Percentiles rank a stretch among this genome's conserved stretches.
phyloP scores from a whole-genome alignment of 2,797 vertebrate genomes.

The Bucorvus abyssinicus region DNA sequence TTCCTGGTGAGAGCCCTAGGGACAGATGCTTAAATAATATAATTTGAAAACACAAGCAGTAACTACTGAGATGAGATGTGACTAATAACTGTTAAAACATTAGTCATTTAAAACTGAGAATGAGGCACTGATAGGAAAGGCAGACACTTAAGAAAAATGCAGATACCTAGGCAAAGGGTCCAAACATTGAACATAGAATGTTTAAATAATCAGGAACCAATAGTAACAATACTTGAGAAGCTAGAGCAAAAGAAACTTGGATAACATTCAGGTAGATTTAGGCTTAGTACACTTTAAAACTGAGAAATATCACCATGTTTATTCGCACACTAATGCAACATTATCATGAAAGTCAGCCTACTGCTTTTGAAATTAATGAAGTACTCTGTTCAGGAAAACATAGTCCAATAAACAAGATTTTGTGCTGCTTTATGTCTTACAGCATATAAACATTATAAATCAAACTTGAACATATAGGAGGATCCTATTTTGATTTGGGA shows the following conservation, averaged over 20 bases:
- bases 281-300: background rate
- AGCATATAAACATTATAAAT: background rate
- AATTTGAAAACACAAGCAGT: conserved; percentile 41
- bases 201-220: background rate
- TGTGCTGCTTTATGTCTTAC: background rate
- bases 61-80: conserved; percentile 20
- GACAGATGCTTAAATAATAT: conserved; percentile 37
- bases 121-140: background rate
- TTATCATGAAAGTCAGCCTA: background rate
- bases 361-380: background rate
- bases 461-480: background rate
- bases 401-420: background rate
- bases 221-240: background rate
- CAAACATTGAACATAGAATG: background rate
- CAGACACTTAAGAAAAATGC: background rate
- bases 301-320: background rate
- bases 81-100: conserved; percentile 44
- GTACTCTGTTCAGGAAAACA: background rate
- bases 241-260: background rate
- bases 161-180: background rate
- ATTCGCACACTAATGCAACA: background rate
- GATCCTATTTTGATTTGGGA: background rate
- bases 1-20: background rate
- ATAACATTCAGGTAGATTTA: background rate
- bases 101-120: conserved; percentile 38